phyloP scores from a whole-genome alignment of 2,888 invertebrate genomes.

The Chrysolina americana region DNA sequence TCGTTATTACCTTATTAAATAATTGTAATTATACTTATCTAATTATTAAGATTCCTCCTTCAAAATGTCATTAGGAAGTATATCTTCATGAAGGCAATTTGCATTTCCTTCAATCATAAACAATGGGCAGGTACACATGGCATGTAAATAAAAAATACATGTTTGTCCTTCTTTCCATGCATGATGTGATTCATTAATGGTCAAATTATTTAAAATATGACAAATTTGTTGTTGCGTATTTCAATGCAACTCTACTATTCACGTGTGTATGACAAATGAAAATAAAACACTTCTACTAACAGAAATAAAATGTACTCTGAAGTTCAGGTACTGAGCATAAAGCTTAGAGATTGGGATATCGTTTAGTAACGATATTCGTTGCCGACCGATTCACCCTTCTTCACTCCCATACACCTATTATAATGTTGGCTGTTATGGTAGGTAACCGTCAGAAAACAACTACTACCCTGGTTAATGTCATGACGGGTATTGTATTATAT shows the following conservation, averaged over 20 bases:
- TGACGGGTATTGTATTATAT: too few relatives aligned
- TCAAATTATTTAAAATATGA: conserved; percentile 42
- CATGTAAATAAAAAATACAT: conserved; percentile 18
- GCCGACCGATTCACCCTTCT: too few relatives aligned
- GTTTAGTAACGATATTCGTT: too few relatives aligned
- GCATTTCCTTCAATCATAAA: conserved; percentile 28
- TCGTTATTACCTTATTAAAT: neutral
- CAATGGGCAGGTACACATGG: neutral
- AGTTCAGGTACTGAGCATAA: too few relatives aligned
- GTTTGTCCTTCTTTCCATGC: conserved; percentile 38
- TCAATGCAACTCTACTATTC: neutral
- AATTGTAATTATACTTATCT: neutral
- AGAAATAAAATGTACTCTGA: neutral
- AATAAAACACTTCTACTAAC: neutral
- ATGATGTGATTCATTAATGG: conserved; percentile 41
- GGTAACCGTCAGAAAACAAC: too few relatives aligned
- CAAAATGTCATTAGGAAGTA: conserved; percentile 9
- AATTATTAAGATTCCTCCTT: conserved; percentile 9
- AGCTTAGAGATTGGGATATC: too few relatives aligned
- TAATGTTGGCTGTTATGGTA: too few relatives aligned
- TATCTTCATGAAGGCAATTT: conserved; percentile 22
- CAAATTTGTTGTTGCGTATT: conserved; percentile 21
- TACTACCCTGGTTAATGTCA: too few relatives aligned
- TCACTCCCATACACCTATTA: too few relatives aligned
- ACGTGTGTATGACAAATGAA: conserved; percentile 21